Evolutionary conservation across 1,140 invertebrate genomes (phyloP).

Genomic region (Drosophila dunni): DNA sequence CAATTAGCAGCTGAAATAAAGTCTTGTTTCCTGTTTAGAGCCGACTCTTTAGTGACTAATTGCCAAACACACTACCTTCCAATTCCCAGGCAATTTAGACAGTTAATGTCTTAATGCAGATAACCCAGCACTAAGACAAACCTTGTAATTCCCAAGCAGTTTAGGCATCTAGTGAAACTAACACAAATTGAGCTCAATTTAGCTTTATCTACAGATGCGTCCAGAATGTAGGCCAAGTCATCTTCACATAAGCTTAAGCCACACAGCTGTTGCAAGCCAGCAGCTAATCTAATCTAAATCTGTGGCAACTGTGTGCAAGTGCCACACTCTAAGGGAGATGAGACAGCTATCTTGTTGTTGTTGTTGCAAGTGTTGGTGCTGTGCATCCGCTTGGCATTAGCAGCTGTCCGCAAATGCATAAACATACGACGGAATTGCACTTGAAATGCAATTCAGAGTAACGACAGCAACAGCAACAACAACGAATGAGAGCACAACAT

Average conservation of each 20-base stretch:
- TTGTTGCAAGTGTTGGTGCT: conserved; percentile 1
- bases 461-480: conserved; percentile 1
- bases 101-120: no score
- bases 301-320: conserved; percentile 17
- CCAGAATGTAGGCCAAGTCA: conserved; percentile 26
- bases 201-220: conserved; percentile 6
- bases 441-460: conserved; percentile 36
- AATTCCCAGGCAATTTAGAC: no score
- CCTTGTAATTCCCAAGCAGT: conserved; percentile 10
- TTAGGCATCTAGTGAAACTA: background rate
- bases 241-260: conserved; percentile 2
- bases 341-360: no score
- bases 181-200: conserved; percentile 13
- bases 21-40: background rate
- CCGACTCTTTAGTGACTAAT: no score
- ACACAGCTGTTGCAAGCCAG: conserved; percentile 30
- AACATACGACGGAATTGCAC: conserved; percentile 45
- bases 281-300: conserved; percentile 33
- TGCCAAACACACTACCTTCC: no score
- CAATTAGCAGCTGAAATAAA: background rate
- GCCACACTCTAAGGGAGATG: conserved; percentile 8
- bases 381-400: conserved; percentile 42
- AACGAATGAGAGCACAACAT: conserved; percentile 6
- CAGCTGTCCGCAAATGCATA: conserved; percentile 46
- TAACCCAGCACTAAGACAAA: background rate